Evolutionary conservation across 2,113 vertebrate genomes (phyloP).

Genomic region (Rhizomys pruinosus): DNA sequence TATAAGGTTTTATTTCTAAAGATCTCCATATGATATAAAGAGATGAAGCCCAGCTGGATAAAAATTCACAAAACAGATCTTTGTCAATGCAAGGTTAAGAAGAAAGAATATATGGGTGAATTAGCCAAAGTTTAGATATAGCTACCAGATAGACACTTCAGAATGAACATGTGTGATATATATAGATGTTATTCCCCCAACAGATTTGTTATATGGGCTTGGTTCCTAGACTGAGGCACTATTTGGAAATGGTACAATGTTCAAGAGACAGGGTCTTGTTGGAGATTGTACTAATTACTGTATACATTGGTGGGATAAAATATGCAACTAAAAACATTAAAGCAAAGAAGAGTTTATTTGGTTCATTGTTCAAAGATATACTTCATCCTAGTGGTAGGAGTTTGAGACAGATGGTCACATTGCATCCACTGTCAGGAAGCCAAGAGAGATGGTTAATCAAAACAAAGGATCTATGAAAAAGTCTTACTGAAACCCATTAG

Average conservation of each 20-base stretch:
- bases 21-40: not conserved
- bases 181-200: not conserved
- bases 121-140: not conserved
- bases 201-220: not conserved
- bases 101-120: not conserved
- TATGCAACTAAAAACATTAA: too few relatives aligned
- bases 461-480: too few relatives aligned
- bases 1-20: too few relatives aligned
- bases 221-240: not conserved
- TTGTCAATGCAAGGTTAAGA: not conserved
- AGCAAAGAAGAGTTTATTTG: too few relatives aligned
- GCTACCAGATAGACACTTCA: not conserved
- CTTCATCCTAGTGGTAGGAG: too few relatives aligned
- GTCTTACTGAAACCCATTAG: too few relatives aligned
- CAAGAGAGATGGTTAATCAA: too few relatives aligned
- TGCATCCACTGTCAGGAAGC: too few relatives aligned
- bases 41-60: not conserved
- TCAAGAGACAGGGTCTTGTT: not conserved
- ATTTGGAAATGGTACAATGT: not conserved
- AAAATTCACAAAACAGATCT: not conserved
- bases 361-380: too few relatives aligned
- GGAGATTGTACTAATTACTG: not conserved
- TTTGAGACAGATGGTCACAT: too few relatives aligned
- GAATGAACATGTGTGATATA: too few relatives aligned
- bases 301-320: too few relatives aligned